These are phyloP conservation scores for Tipula vernalis DNA, from an alignment of 2,888 invertebrate genomes.

Conservation along the genomic window DNA sequence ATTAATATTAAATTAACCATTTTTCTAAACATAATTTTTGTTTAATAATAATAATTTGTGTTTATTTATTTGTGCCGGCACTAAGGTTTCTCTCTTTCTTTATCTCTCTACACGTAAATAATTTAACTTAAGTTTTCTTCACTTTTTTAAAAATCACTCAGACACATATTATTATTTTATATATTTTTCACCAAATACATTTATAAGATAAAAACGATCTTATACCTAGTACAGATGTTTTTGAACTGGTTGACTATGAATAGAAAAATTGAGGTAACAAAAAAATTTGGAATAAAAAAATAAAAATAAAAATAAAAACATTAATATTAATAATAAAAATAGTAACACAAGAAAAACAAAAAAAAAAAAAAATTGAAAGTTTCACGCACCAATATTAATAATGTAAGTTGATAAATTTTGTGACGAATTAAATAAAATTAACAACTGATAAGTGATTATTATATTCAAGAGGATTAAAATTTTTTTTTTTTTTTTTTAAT, in stretches of 20 bases:
- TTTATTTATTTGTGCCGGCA: no score
- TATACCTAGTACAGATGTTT: neutral
- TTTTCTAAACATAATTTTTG: neutral
- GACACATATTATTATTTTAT: neutral
- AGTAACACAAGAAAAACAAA: neutral
- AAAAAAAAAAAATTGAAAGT: neutral
- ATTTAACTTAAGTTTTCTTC: no score
- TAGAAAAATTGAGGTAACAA: neutral
- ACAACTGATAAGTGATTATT: neutral
- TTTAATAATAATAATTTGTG: neutral
- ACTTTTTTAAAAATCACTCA: neutral
- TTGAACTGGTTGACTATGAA: neutral
- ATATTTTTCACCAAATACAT: neutral
- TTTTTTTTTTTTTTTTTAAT: neutral
- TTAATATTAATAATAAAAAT: neutral
- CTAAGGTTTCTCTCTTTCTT: no score
- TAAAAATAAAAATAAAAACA: neutral
- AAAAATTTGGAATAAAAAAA: neutral
- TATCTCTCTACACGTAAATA: no score
- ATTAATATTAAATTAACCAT: neutral
- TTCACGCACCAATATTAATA: neutral
- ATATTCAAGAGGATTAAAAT: neutral
- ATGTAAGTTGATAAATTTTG: neutral
- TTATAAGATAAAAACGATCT: neutral
- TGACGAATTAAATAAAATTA: no score